Conservation (phyloP, 2,888 invertebrate genomes). For the Drosophila mettleri region DNA sequence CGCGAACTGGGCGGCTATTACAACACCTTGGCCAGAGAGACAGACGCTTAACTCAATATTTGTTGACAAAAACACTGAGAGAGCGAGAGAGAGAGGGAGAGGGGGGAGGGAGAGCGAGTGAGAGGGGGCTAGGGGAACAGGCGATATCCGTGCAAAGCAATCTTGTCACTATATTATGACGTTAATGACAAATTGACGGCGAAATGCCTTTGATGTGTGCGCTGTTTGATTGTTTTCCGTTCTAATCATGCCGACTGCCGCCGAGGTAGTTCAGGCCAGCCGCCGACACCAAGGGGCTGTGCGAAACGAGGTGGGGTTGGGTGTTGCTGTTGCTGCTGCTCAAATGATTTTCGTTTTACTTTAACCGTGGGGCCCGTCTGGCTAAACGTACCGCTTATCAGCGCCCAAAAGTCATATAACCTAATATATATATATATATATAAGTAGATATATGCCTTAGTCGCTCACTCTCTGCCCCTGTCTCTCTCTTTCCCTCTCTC, state of each 20-base stretch:
- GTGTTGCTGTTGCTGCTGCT: constrained; percentile 36
- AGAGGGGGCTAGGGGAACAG: constrained; percentile 2
- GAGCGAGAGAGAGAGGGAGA: background rate
- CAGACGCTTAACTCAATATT: constrained; percentile 72
- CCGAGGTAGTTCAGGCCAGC: constrained; percentile 64
- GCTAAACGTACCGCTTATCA: constrained; percentile 50
- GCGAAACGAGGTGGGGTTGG: constrained; percentile 9
- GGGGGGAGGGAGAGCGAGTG: background rate
- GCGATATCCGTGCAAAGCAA: constrained; percentile 79
- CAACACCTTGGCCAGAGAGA: constrained; percentile 68
- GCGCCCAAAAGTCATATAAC: constrained; percentile 76
- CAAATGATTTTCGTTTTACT: constrained; percentile 80
- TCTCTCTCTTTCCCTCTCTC: constrained; percentile 15
- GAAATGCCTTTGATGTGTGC: constrained; percentile 81
- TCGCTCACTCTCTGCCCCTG: constrained; percentile 29
- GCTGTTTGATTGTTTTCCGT: constrained; percentile 83
- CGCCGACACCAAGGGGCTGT: background rate
- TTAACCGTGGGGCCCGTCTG: constrained; percentile 63
- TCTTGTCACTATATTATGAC: constrained; percentile 83
- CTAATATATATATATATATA: constrained; percentile 23
- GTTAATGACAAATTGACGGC: constrained; percentile 85
- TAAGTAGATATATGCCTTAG: constrained; percentile 19
- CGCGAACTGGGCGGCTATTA: constrained; percentile 54
- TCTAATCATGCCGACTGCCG: constrained; percentile 83
- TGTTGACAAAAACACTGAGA: constrained; percentile 70